Conservation (phyloP, 2,888 invertebrate species). For the Trachelus tabidus region DNA sequence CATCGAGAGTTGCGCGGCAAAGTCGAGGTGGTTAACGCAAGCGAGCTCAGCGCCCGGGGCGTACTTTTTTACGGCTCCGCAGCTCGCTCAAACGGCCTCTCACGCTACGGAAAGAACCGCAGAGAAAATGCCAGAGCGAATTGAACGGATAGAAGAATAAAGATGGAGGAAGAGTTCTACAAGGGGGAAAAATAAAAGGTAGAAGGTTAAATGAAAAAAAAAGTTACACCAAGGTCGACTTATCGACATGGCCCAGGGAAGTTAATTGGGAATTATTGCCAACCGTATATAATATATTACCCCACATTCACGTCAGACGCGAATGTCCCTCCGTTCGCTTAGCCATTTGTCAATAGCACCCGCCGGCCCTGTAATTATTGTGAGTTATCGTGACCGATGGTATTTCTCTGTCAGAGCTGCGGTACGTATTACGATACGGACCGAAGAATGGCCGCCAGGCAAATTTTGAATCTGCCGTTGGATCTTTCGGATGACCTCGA, state of each 20-base stretch:
- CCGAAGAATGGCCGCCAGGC: background rate
- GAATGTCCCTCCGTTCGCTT: slow-evolving; percentile 20
- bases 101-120: slow-evolving; percentile 3
- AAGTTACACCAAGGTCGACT: slow-evolving; percentile 34
- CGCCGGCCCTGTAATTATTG: background rate
- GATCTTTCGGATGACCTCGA: background rate
- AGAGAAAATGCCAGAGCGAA: background rate
- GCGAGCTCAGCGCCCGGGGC: slow-evolving; percentile 12
- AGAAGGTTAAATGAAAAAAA: background rate
- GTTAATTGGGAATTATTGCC: slow-evolving; percentile 41
- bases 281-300: slow-evolving; percentile 27
- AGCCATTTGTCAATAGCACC: slow-evolving; percentile 27
- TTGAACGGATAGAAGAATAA: background rate
- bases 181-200: background rate
- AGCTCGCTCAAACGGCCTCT: slow-evolving; percentile 13
- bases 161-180: background rate
- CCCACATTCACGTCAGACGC: slow-evolving; percentile 24
- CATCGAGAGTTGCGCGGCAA: slow-evolving; percentile 29
- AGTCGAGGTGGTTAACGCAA: slow-evolving; percentile 30
- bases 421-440: background rate
- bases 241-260: slow-evolving; percentile 30
- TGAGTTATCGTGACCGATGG: background rate
- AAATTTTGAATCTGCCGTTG: background rate
- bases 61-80: slow-evolving; percentile 22
- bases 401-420: background rate